Percentiles rank a stretch among this genome's conserved stretches.
Evolutionary conservation across 2,888 invertebrate genomes (phyloP).

Genomic region (Volucella bombylans): DNA sequence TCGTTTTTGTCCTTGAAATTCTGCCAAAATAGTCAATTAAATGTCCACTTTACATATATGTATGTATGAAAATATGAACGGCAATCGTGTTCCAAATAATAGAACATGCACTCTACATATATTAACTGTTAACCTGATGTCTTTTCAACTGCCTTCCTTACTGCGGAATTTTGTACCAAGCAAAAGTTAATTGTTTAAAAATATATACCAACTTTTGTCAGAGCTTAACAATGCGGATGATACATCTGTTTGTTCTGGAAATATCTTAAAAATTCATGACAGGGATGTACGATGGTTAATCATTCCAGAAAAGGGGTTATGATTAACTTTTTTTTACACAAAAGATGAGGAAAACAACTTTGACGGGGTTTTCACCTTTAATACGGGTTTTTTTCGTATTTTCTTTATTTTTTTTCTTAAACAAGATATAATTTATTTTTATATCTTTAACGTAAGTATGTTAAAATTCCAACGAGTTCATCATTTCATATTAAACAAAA

Average conservation of each 20-base stretch:
- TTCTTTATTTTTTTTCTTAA: no score
- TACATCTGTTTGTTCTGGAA: conserved; percentile 7
- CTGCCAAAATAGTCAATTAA: no score
- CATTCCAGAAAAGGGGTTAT: neutral
- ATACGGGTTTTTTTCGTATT: neutral
- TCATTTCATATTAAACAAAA: conserved; percentile 27
- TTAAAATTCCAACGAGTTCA: conserved; percentile 55
- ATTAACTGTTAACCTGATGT: no score
- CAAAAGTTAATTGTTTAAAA: no score
- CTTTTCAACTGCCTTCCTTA: no score
- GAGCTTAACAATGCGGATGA: neutral
- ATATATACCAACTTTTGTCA: no score
- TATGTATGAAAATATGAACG: no score
- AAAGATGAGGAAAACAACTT: conserved; percentile 6
- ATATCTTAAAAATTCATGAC: neutral
- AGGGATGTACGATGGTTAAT: neutral
- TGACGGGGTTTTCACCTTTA: neutral
- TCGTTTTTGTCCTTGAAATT: no score
- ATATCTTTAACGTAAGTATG: conserved; percentile 16
- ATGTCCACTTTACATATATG: no score
- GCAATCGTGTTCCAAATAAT: no score
- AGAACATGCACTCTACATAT: no score
- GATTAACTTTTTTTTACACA: conserved; percentile 1
- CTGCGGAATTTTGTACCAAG: no score
- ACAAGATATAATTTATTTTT: conserved; percentile 24